Conservation (phyloP, 2,113 vertebrate species). For the Neogale vison region DNA sequence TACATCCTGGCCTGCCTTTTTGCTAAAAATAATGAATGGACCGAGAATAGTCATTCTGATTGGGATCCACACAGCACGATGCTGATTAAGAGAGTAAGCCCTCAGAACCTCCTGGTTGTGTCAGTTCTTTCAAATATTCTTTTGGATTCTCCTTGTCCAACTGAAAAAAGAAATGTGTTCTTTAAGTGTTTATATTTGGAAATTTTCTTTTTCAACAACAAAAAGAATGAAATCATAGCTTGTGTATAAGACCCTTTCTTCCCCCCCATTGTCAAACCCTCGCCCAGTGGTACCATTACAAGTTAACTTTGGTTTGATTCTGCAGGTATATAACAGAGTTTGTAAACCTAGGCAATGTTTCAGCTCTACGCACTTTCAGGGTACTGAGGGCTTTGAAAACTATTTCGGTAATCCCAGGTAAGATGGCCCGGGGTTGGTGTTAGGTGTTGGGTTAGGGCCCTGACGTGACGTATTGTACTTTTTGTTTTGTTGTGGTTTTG, state of each 20-base stretch:
- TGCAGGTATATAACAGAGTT: conserved; percentile 99
- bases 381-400: conserved; percentile 99
- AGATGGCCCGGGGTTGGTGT: conserved; percentile 93
- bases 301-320: conserved; percentile 99
- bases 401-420: conserved; percentile 99
- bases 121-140: neutral
- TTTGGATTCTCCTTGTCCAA: conserved; percentile 31
- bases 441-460: conserved; percentile 97
- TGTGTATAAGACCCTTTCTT: conserved; percentile 75
- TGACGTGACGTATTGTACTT: conserved; percentile 92
- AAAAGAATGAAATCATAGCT: conserved; percentile 62
- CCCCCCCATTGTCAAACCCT: conserved; percentile 66
- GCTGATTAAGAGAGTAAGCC: neutral
- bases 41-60: neutral
- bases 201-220: conserved; percentile 58
- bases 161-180: neutral
- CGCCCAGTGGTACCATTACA: conserved; percentile 83
- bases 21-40: neutral
- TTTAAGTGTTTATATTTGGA: conserved; percentile 59
- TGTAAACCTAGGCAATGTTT: conserved; percentile 99
- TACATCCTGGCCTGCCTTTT: conserved; percentile 5
- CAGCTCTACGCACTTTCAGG: conserved; percentile 99
- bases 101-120: neutral
- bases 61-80: neutral
- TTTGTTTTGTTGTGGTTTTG: conserved; percentile 92